Evolutionary conservation across 2,797 vertebrate species (phyloP).

Genomic region (Sebastes oblongus): DNA sequence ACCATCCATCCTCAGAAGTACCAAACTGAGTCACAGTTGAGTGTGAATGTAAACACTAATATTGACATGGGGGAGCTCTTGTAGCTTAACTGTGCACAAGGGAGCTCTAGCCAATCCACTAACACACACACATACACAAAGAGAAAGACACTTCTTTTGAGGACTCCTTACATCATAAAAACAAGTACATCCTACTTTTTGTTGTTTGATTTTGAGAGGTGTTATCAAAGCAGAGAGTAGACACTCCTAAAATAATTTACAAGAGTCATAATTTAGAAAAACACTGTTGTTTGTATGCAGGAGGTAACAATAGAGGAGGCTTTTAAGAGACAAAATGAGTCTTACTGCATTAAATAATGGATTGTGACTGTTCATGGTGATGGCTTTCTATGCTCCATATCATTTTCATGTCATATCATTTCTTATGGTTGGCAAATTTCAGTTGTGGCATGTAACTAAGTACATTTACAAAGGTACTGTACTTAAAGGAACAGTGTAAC

Average conservation of each 20-base stretch:
- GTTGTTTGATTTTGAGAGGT: constrained; percentile 27
- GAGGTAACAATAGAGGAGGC: not conserved
- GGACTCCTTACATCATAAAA: constrained; percentile 14
- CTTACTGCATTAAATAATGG: constrained; percentile 7
- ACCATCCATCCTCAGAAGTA: constrained; percentile 65
- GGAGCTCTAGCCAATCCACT: constrained; percentile 44
- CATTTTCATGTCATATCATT: constrained; percentile 10
- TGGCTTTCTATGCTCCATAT: constrained; percentile 6
- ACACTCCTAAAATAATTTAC: constrained; percentile 29
- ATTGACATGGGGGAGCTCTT: constrained; percentile 64
- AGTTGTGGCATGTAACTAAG: not conserved
- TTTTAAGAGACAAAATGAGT: not conserved
- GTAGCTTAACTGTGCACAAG: constrained; percentile 62
- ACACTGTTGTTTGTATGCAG: not conserved
- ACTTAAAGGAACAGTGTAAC: not conserved
- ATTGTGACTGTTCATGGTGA: not conserved
- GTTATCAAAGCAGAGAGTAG: constrained; percentile 18
- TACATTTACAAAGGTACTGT: not conserved
- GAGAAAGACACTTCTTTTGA: constrained; percentile 34
- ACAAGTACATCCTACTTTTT: not conserved
- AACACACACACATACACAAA: constrained; percentile 21
- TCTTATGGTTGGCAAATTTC: constrained; percentile 37
- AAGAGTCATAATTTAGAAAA: constrained; percentile 13
- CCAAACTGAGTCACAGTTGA: constrained; percentile 64
- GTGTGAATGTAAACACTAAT: constrained; percentile 73